Conservation (phyloP, 1,140 invertebrate genomes). For the Ooceraea biroi region DNA sequence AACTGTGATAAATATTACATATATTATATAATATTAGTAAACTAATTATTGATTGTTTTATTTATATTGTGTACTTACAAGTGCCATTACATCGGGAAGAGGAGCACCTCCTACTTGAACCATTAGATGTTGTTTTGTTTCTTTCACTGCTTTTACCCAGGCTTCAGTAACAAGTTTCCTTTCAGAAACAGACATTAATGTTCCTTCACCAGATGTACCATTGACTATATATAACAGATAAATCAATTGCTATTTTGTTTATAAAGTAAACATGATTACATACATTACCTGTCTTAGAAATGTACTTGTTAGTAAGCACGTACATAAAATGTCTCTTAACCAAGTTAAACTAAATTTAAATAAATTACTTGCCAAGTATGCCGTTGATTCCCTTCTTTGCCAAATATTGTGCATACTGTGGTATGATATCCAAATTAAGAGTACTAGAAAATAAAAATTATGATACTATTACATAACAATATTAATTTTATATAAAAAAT, state of each 20-base stretch:
- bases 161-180: slow-evolving; percentile 90
- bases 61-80: slow-evolving; percentile 85
- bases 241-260: not conserved
- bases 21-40: not conserved
- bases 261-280: not conserved
- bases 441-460: slow-evolving; percentile 73
- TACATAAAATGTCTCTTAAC: not conserved
- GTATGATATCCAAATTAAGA: slow-evolving; percentile 87
- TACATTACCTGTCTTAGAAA: not conserved
- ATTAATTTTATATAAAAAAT: no score
- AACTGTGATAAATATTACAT: slow-evolving; percentile 1
- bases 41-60: not conserved
- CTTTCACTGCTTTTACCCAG: slow-evolving; percentile 88
- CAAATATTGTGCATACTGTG: slow-evolving; percentile 89
- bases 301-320: not conserved
- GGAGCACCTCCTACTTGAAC: slow-evolving; percentile 92
- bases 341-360: not conserved
- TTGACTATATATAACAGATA: slow-evolving; percentile 87
- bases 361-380: slow-evolving; percentile 87
- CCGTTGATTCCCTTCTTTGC: slow-evolving; percentile 87
- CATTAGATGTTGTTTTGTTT: slow-evolving; percentile 89
- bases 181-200: slow-evolving; percentile 90
- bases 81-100: slow-evolving; percentile 90
- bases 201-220: slow-evolving; percentile 93
- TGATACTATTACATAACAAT: not conserved